These are phyloP conservation scores for Pristionchus pacificus DNA, from an alignment of 1,140 invertebrate genomes.

Conservation along the genomic window DNA sequence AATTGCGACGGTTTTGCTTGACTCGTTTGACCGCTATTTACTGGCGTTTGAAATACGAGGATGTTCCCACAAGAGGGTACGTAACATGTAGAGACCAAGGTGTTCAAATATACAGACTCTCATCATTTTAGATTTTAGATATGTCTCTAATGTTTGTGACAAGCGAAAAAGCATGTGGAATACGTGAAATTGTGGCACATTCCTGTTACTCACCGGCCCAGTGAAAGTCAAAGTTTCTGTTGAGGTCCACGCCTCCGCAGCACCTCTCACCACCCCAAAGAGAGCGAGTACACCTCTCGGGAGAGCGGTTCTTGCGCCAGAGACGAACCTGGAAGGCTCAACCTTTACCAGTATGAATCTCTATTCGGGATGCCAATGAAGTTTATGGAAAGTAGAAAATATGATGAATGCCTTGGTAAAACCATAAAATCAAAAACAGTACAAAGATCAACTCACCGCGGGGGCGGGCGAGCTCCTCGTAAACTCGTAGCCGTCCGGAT, in stretches of 20 bases:
- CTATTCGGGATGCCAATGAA: not conserved
- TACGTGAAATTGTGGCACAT: conserved; percentile 11
- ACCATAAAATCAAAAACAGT: conserved; percentile 36
- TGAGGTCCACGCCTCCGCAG: conserved; percentile 54
- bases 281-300: conserved; percentile 43
- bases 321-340: conserved; percentile 41
- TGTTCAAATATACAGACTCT: too few relatives aligned
- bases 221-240: conserved; percentile 56
- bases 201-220: conserved; percentile 51
- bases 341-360: conserved; percentile 4
- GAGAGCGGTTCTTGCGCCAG: conserved; percentile 56
- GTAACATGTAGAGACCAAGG: too few relatives aligned
- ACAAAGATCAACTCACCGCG: conserved; percentile 21
- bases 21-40: too few relatives aligned
- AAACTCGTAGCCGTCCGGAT: conserved; percentile 71
- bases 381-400: conserved; percentile 30
- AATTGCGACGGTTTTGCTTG: too few relatives aligned
- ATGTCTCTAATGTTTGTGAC: not conserved
- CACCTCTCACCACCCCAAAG: conserved; percentile 51
- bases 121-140: too few relatives aligned
- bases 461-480: conserved; percentile 59
- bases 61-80: too few relatives aligned
- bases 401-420: conserved; percentile 42
- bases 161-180: not conserved
- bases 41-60: too few relatives aligned